Evolutionary conservation across 2,797 vertebrate species (phyloP).

Genomic region (Chelonia mydas): DNA sequence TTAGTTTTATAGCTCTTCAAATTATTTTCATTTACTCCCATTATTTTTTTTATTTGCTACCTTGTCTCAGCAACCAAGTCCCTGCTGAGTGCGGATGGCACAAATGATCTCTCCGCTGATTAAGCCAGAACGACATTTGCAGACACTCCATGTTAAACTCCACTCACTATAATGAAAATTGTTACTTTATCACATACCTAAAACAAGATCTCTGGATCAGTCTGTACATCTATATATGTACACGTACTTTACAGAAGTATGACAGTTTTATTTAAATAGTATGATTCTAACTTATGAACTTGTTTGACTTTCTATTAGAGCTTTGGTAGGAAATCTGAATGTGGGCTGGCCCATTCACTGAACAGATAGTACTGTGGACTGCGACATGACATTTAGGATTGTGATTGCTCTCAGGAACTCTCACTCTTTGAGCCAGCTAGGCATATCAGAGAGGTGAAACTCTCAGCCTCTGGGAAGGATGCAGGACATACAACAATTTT

Average conservation of each 20-base stretch:
- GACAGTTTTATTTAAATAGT: neutral
- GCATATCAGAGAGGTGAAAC: conserved; percentile 63
- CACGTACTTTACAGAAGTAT: neutral
- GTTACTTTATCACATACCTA: conserved; percentile 20
- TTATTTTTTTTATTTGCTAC: conserved; percentile 53
- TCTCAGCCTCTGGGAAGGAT: conserved; percentile 38
- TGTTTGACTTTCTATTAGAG: neutral
- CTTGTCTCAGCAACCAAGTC: neutral
- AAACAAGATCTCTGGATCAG: neutral
- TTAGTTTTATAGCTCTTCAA: conserved; percentile 26
- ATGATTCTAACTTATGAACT: neutral
- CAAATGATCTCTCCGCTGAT: conserved; percentile 47
- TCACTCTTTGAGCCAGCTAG: conserved; percentile 21
- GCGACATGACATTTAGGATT: conserved; percentile 41
- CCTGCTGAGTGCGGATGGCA: conserved; percentile 63
- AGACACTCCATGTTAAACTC: conserved; percentile 33
- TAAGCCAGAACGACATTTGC: conserved; percentile 26
- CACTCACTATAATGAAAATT: neutral
- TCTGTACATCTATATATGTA: neutral
- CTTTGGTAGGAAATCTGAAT: neutral
- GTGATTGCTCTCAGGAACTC: conserved; percentile 54
- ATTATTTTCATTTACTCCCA: conserved; percentile 63
- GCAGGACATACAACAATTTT: conserved; percentile 22
- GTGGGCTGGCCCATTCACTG: neutral
- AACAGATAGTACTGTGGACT: neutral